phyloP scores from a whole-genome alignment of 2,113 vertebrate species.

The Scortum barcoo region DNA sequence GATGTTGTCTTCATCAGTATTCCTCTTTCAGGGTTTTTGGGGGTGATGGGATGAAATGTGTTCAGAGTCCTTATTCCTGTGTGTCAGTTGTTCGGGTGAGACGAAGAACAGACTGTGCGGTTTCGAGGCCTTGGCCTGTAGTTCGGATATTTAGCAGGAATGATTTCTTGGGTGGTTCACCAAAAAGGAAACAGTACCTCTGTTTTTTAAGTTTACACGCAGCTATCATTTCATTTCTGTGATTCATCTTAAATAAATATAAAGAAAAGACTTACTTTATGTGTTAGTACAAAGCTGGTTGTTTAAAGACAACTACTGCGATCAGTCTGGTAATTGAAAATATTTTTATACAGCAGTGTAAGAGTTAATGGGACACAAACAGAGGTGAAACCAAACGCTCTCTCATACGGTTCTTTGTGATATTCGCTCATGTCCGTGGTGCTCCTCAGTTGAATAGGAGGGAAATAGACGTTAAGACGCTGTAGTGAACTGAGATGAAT shows the following conservation, averaged over 20 bases:
- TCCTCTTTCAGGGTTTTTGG: slow-evolving; percentile 42
- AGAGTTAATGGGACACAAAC: not conserved
- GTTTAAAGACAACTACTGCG: slow-evolving; percentile 9
- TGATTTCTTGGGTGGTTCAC: slow-evolving; percentile 49
- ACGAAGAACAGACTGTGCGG: slow-evolving; percentile 58
- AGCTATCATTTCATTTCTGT: slow-evolving; percentile 64
- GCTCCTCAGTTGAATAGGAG: slow-evolving; percentile 38
- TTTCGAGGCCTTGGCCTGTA: slow-evolving; percentile 55
- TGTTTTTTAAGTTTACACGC: slow-evolving; percentile 58
- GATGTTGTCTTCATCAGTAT: slow-evolving; percentile 74
- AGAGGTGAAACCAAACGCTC: slow-evolving; percentile 20
- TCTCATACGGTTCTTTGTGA: not conserved
- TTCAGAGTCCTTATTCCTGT: slow-evolving; percentile 50
- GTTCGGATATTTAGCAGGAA: slow-evolving; percentile 54
- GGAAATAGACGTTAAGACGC: slow-evolving; percentile 23
- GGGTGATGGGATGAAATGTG: slow-evolving; percentile 46
- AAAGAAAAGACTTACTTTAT: slow-evolving; percentile 29
- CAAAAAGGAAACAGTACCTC: slow-evolving; percentile 47
- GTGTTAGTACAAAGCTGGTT: slow-evolving; percentile 38
- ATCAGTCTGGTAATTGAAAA: slow-evolving; percentile 30
- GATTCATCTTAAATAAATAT: slow-evolving; percentile 36
- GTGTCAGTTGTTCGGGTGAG: slow-evolving; percentile 38
- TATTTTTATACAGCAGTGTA: slow-evolving; percentile 30
- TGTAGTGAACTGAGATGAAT: slow-evolving; percentile 21
- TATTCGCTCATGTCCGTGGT: slow-evolving; percentile 35